Percentiles rank a stretch among this genome's conserved stretches.
phyloP scores from a whole-genome alignment of 2,113 vertebrate genomes.

The Tragelaphus buxtoni region DNA sequence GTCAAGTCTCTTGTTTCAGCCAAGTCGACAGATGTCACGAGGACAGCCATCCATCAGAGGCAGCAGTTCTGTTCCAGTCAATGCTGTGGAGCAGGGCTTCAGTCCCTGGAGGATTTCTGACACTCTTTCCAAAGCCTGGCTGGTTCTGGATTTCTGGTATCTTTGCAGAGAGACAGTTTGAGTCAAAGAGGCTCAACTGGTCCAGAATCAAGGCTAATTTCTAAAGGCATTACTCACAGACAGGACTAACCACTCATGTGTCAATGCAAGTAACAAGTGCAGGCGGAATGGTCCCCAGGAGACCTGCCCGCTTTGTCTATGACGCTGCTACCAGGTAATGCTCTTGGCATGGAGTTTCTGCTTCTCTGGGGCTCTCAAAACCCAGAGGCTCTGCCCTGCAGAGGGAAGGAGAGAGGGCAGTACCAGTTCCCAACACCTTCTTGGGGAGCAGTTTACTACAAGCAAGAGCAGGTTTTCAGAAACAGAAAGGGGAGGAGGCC shows the following conservation, averaged over 20 bases:
- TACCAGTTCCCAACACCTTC: neutral
- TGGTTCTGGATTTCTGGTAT: neutral
- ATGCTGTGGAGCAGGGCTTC: neutral
- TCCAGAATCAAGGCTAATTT: neutral
- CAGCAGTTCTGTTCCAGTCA: neutral
- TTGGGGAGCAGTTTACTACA: neutral
- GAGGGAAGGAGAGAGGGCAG: neutral
- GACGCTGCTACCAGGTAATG: too few species aligned
- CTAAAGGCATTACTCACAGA: neutral
- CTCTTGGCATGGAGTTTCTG: neutral
- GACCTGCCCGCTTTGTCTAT: neutral
- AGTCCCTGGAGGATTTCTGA: neutral
- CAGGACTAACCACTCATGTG: neutral
- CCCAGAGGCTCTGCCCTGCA: neutral
- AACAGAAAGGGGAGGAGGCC: neutral
- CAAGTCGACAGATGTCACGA: neutral
- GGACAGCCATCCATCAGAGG: neutral
- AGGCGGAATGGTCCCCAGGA: neutral
- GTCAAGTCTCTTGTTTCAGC: neutral
- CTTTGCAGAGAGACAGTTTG: neutral
- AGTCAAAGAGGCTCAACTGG: neutral
- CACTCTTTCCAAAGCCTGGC: neutral
- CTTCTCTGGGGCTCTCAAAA: neutral
- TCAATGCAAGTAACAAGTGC: too few species aligned
- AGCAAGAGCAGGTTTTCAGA: neutral